These are phyloP conservation scores for Drosophila antonietae DNA, from an alignment of 2,888 invertebrate genomes.

Conservation along the genomic window DNA sequence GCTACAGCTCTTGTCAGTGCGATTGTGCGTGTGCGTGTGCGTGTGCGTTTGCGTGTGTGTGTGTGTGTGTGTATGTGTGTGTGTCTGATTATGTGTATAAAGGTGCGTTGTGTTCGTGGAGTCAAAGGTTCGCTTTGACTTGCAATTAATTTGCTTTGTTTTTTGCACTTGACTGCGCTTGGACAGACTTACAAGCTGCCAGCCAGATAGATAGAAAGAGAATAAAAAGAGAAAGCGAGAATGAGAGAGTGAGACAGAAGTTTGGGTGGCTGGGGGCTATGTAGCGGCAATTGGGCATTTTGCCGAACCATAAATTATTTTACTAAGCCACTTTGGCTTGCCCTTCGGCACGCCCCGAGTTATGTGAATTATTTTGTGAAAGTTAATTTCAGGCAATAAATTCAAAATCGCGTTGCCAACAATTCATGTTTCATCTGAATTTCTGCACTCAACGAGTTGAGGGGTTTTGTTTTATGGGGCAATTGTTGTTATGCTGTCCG, in stretches of 20 bases:
- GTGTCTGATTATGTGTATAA: conserved; percentile 35
- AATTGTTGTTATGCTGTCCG: conserved; percentile 31
- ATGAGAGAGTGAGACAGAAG: not conserved
- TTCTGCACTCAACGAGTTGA: conserved; percentile 6
- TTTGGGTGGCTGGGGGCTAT: not conserved
- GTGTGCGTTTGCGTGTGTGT: too few relatives aligned
- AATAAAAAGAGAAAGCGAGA: not conserved
- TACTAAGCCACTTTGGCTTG: conserved; percentile 77
- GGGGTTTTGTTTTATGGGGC: conserved; percentile 42
- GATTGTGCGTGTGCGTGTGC: conserved; percentile 3
- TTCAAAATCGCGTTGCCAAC: conserved; percentile 75
- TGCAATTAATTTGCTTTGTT: conserved; percentile 83
- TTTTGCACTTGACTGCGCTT: conserved; percentile 71
- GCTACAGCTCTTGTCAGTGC: conserved; percentile 39
- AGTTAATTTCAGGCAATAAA: conserved; percentile 79
- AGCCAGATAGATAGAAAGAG: conserved; percentile 5
- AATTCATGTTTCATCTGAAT: conserved; percentile 42
- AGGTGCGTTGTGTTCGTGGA: conserved; percentile 63
- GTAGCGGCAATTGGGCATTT: conserved; percentile 66
- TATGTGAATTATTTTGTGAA: conserved; percentile 77
- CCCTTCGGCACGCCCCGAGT: conserved; percentile 70
- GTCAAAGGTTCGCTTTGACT: conserved; percentile 75
- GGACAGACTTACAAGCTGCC: conserved; percentile 24
- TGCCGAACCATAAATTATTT: conserved; percentile 74
- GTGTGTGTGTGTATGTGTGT: conserved; percentile 13